Evolutionary conservation across 2,797 vertebrate genomes (phyloP), one percentile per base, ranked within the genome.

Genomic region (Cyclura pinguis): DNA sequence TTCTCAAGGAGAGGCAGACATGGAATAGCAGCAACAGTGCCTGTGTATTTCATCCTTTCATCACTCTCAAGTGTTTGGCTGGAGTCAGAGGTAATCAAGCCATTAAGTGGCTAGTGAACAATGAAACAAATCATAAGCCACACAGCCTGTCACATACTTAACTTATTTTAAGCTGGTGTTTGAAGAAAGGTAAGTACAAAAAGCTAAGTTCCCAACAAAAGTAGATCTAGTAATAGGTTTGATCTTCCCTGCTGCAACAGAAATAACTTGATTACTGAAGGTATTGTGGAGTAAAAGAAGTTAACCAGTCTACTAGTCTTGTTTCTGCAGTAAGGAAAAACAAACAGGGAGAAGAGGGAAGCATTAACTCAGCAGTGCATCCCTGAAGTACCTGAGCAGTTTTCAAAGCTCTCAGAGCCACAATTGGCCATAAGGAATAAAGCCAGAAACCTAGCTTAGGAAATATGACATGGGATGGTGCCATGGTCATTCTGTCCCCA

Each of bases 161-260:
- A 52, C 77, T 57, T 38, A 87, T 42, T 92, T 93, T 32, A 87
- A 94, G 90, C 90, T 95, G 91, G 0, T 84, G 78, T 84, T 84
- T 87, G 55, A 89, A 91, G 64, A 47, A 77, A 88, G 52, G 4
- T 74, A 87, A 82, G 0, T 57, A 69, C 6, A 69, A 84, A 73
- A 29, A 42, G 50, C 6, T 64, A 27, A 69, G 13, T 81, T 59
- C 72, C 72, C 72, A 74, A 27, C 20, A 38, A n/a, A 50, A 89
- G 32, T 47, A 14, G 20, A n/a, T 20, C 20, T 35, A 18, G 32
- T 35, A 27, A 62, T 38, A 29, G 9, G 29, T n/a, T 3, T 35
- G n/a, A 24, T 42, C 42, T 69, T 57, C 47, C 14, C 82, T 73
- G 24, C 50, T 82, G n/a, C 14, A 42, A n/a, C 3, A 59, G 10